phyloP scores from a whole-genome alignment of 2,888 invertebrate species.

The Linnaemya vulpina region DNA sequence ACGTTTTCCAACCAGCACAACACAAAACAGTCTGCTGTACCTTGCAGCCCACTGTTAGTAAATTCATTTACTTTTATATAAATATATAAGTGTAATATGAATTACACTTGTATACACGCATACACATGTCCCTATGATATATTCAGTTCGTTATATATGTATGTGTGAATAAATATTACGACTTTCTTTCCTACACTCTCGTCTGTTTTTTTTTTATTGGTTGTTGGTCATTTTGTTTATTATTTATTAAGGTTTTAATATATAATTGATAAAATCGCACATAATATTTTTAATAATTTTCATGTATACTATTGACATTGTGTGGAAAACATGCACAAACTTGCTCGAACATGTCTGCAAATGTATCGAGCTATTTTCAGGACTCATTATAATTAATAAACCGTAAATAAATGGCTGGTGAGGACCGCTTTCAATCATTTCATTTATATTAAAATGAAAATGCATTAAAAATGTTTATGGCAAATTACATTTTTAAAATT shows the following conservation, averaged over 20 bases:
- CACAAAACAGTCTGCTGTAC: no score
- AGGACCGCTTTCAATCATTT: slow-evolving; percentile 67
- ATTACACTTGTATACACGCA: not conserved
- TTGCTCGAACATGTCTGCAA: slow-evolving; percentile 33
- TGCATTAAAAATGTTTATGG: slow-evolving; percentile 47
- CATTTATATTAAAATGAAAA: slow-evolving; percentile 46
- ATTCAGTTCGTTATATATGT: not conserved
- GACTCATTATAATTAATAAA: slow-evolving; percentile 70
- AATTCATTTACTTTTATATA: no score
- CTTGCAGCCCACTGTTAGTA: no score
- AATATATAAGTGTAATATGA: not conserved
- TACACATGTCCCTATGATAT: not conserved
- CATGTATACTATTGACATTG: slow-evolving; percentile 20
- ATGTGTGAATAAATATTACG: not conserved
- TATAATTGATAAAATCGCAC: slow-evolving; percentile 66
- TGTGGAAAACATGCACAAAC: slow-evolving; percentile 14
- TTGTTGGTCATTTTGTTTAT: slow-evolving; percentile 67
- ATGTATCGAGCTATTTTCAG: slow-evolving; percentile 54
- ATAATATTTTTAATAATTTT: slow-evolving; percentile 33
- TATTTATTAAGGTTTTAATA: slow-evolving; percentile 72
- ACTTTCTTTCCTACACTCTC: not conserved
- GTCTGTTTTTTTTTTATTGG: slow-evolving; percentile 1
- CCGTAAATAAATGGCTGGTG: slow-evolving; percentile 68
- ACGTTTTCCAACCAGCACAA: no score
- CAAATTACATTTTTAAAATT: slow-evolving; percentile 61